Evolutionary conservation across 1,140 invertebrate genomes (phyloP).

Genomic region (Meloidogyne chitwoodi): DNA sequence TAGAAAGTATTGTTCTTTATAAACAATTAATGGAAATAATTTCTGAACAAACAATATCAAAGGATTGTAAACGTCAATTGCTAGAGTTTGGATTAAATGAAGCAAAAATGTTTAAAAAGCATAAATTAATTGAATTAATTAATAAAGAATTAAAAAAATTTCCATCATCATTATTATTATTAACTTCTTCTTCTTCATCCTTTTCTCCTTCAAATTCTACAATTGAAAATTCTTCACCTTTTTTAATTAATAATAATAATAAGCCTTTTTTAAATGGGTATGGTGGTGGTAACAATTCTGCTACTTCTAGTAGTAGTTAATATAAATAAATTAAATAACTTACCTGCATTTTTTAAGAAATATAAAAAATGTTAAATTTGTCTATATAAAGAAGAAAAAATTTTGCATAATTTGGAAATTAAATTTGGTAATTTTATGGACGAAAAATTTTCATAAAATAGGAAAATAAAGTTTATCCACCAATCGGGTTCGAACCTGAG

Average conservation of each 20-base stretch:
- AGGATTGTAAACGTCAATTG: background rate
- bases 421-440: too few relatives aligned
- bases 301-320: background rate
- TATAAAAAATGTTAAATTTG: too few relatives aligned
- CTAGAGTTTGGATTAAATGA: conserved; percentile 2
- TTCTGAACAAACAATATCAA: background rate
- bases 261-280: background rate
- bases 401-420: too few relatives aligned
- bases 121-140: conserved; percentile 5
- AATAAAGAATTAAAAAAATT: background rate
- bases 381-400: too few relatives aligned
- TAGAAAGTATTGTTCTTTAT: background rate
- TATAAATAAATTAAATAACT: too few relatives aligned
- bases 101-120: conserved; percentile 10
- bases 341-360: too few relatives aligned
- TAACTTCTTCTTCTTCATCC: background rate
- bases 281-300: background rate
- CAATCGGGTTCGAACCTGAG: too few relatives aligned
- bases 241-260: background rate
- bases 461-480: too few relatives aligned
- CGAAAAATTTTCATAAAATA: too few relatives aligned
- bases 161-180: background rate
- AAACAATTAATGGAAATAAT: background rate
- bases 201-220: background rate
- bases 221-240: background rate